These are phyloP conservation scores for Chrysotoxum bicinctum DNA, from an alignment of 2,888 invertebrate genomes.

Conservation along the genomic window DNA sequence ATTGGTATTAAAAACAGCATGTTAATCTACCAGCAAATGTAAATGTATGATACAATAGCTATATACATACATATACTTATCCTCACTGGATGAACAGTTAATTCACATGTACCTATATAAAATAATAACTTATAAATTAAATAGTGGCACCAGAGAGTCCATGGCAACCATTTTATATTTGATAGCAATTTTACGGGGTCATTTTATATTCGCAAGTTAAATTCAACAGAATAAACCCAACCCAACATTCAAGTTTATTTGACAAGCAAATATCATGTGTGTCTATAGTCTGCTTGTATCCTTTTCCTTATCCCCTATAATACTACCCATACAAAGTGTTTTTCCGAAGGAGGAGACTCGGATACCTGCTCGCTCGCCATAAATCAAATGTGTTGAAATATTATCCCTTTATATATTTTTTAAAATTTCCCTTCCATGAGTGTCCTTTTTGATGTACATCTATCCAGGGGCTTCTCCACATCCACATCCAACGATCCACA, in stretches of 20 bases:
- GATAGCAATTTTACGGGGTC: background rate
- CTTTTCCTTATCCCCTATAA: constrained; percentile 12
- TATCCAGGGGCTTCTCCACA: constrained; percentile 26
- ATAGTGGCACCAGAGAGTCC: background rate
- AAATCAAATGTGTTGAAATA: constrained; percentile 70
- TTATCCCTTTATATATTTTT: constrained; percentile 57
- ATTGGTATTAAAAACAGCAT: background rate
- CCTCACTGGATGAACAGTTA: background rate
- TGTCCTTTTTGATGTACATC: constrained; percentile 44
- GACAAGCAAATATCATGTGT: background rate
- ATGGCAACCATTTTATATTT: background rate
- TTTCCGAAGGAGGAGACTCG: constrained; percentile 20
- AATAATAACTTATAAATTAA: background rate
- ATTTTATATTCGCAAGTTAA: background rate
- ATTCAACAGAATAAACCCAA: background rate
- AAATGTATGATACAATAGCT: background rate
- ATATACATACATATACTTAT: background rate
- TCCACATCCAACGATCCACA: background rate
- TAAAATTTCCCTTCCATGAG: constrained; percentile 66
- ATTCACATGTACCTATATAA: background rate
- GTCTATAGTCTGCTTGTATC: constrained; percentile 21
- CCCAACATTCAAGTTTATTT: background rate
- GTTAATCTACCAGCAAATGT: background rate
- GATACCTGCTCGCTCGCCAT: constrained; percentile 48
- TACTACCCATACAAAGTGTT: constrained; percentile 24